Evolutionary conservation across 2,888 invertebrate species (phyloP).

Genomic region (Axea sp.): DNA sequence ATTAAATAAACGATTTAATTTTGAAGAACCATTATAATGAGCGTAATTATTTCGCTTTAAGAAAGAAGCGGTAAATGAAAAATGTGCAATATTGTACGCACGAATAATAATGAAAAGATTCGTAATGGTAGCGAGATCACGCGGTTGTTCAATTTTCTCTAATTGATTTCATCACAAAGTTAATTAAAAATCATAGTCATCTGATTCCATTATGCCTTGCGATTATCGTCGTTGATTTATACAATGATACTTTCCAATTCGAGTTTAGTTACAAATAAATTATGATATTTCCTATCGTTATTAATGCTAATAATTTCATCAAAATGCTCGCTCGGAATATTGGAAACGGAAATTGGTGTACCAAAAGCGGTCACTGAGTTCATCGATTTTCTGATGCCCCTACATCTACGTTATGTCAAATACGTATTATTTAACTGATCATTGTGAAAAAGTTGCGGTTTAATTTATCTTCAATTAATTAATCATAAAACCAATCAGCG

Average conservation of each 20-base stretch:
- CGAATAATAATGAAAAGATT: neutral
- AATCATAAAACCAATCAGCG: no score
- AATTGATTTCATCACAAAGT: conserved; percentile 6
- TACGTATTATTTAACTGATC: conserved; percentile 43
- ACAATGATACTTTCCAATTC: conserved; percentile 8
- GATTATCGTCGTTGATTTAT: conserved; percentile 33
- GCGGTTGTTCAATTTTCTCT: conserved; percentile 12
- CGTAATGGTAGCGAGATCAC: neutral
- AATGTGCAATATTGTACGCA: neutral
- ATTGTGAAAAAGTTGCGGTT: neutral
- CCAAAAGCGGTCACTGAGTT: conserved; percentile 46
- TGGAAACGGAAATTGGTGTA: conserved; percentile 55
- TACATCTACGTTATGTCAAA: conserved; percentile 32
- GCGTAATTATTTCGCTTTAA: conserved; percentile 6
- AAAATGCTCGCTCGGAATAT: conserved; percentile 44
- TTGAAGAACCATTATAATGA: neutral
- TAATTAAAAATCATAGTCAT: conserved; percentile 22
- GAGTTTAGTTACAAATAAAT: conserved; percentile 46
- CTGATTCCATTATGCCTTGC: conserved; percentile 16
- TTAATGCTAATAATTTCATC: conserved; percentile 56
- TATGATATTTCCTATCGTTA: conserved; percentile 46
- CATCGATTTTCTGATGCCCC: conserved; percentile 46
- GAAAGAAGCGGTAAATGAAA: neutral
- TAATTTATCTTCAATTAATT: no score
- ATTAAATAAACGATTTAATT: neutral